Evolutionary conservation across 2,888 invertebrate species (phyloP).

Genomic region (Flexamia atlantica): DNA sequence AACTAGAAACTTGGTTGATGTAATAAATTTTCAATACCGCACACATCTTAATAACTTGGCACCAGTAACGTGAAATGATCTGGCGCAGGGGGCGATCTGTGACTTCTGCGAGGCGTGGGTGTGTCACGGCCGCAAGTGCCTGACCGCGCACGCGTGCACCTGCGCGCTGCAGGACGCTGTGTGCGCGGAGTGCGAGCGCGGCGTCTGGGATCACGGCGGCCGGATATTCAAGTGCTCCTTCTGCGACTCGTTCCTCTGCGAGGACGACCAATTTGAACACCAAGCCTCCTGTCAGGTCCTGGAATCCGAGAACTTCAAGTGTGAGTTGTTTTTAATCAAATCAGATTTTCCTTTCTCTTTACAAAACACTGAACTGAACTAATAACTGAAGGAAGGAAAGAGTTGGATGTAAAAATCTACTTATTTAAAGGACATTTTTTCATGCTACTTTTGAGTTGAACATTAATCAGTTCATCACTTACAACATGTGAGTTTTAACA

Average conservation of each 20-base stretch:
- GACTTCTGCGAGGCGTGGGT: constrained; percentile 99
- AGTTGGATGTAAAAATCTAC: too few relatives aligned
- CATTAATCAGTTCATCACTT: too few relatives aligned
- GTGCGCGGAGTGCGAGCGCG: constrained; percentile 95
- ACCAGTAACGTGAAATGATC: too few relatives aligned
- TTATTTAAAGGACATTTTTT: too few relatives aligned
- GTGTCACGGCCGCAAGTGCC: constrained; percentile 95
- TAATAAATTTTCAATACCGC: too few relatives aligned
- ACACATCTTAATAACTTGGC: too few relatives aligned
- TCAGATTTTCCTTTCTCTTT: too few relatives aligned
- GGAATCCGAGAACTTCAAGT: constrained; percentile 97
- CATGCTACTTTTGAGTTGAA: too few relatives aligned
- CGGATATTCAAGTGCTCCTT: constrained; percentile 94
- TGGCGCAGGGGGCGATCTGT: constrained; percentile 96
- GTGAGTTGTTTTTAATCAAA: constrained; percentile 75
- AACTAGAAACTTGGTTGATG: too few relatives aligned
- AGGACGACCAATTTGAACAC: constrained; percentile 98
- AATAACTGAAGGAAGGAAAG: too few relatives aligned
- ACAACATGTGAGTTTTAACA: too few relatives aligned
- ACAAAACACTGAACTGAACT: too few relatives aligned
- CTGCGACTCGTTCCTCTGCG: constrained; percentile 92
- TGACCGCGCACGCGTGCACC: constrained; percentile 93
- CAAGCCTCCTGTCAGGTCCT: constrained; percentile 97
- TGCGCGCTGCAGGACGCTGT: constrained; percentile 93
- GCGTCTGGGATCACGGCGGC: constrained; percentile 97